These are phyloP conservation scores for Rhingia rostrata DNA, from an alignment of 2,888 invertebrate species.

Conservation along the genomic window DNA sequence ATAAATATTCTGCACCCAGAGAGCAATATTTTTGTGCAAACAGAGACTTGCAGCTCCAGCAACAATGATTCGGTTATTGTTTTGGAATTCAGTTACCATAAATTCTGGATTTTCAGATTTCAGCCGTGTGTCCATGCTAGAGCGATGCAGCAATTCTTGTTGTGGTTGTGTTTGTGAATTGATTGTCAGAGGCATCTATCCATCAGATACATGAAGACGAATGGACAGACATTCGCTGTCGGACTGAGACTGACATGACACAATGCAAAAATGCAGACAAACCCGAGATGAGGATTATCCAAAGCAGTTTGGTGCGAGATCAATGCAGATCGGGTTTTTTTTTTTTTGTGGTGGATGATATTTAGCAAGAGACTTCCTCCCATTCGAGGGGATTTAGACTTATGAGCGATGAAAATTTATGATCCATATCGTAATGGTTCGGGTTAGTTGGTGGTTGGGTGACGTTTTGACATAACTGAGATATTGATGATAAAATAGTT, in stretches of 20 bases:
- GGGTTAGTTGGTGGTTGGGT: slow-evolving; percentile 25
- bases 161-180: slow-evolving; percentile 10
- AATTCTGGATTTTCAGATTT: slow-evolving; percentile 61
- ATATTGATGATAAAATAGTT: slow-evolving; percentile 16
- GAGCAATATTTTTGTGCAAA: slow-evolving; percentile 4
- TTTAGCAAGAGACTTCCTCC: slow-evolving; percentile 28
- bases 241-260: slow-evolving; percentile 9
- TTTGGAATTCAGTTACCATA: slow-evolving; percentile 47
- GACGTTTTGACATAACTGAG: slow-evolving; percentile 32
- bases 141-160: background rate
- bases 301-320: slow-evolving; percentile 18
- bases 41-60: background rate
- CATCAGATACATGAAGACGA: slow-evolving; percentile 22
- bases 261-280: background rate
- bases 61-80: slow-evolving; percentile 52
- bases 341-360: slow-evolving; percentile 5
- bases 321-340: slow-evolving; percentile 50
- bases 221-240: slow-evolving; percentile 20
- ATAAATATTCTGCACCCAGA: slow-evolving; percentile 58
- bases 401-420: slow-evolving; percentile 54
- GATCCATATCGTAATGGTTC: slow-evolving; percentile 30
- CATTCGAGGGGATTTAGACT: slow-evolving; percentile 8
- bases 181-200: slow-evolving; percentile 44
- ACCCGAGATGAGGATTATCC: slow-evolving; percentile 32
- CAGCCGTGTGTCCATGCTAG: background rate